Evolutionary conservation across 2,113 vertebrate species (phyloP).

Genomic region (Chrysochloris asiatica): DNA sequence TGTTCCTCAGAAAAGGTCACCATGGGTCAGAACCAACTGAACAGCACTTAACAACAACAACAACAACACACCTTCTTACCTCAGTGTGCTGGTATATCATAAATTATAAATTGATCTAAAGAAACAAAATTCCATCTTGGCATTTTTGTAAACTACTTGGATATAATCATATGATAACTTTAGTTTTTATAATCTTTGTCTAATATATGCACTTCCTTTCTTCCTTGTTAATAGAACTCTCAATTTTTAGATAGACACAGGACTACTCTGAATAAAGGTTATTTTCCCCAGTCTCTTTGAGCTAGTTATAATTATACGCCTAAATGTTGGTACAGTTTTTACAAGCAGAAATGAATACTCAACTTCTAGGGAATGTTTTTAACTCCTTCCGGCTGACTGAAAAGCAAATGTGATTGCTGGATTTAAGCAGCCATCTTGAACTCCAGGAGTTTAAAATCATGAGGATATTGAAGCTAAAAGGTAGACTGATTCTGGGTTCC

Average conservation of each 20-base stretch:
- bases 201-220: neutral
- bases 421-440: neutral
- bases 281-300: neutral
- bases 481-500: neutral
- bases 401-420: neutral
- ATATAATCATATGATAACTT: neutral
- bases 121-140: neutral
- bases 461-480: neutral
- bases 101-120: neutral
- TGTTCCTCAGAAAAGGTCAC: no score
- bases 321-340: neutral
- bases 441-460: neutral
- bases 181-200: neutral
- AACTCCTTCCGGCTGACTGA: neutral
- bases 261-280: neutral
- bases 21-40: no score
- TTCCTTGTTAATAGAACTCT: neutral
- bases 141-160: neutral
- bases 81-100: neutral
- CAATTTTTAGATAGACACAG: neutral
- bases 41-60: no score
- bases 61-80: no score
- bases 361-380: neutral
- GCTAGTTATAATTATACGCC: neutral
- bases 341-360: neutral